A percentile compares a stretch with the other conserved stretches of the same genome.
These are phyloP conservation scores for Parasteatoda tepidariorum DNA, from an alignment of 1,140 invertebrate species.

Conservation along the genomic window DNA sequence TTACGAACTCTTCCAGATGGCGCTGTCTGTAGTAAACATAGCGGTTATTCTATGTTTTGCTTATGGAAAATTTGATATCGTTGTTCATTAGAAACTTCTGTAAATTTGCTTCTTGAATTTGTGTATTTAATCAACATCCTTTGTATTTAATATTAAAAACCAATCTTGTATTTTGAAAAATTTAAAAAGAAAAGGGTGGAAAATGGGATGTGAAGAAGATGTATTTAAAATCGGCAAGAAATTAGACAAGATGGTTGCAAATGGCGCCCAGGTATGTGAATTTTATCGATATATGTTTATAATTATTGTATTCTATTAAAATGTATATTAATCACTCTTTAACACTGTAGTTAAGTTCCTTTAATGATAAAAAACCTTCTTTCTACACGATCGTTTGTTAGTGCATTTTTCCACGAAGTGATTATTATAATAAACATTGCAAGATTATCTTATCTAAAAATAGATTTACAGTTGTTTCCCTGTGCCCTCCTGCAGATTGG, in stretches of 20 bases:
- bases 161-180: background rate
- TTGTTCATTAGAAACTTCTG: background rate
- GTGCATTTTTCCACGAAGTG: no score
- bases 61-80: background rate
- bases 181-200: background rate
- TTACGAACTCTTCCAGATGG: no score
- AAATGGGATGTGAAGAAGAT: conserved; percentile 91
- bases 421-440: no score
- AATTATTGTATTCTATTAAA: background rate
- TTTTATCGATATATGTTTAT: background rate
- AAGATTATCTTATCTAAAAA: no score
- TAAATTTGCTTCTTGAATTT: background rate
- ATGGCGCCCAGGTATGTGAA: conserved; percentile 81
- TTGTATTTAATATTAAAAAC: background rate
- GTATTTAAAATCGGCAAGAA: conserved; percentile 94
- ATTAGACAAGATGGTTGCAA: conserved; percentile 89
- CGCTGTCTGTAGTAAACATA: background rate
- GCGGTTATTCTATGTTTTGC: background rate
- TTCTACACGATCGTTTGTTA: background rate
- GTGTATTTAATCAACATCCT: no score
- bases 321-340: no score
- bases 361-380: background rate
- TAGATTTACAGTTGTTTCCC: no score
- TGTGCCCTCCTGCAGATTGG: no score
- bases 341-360: background rate